These are phyloP conservation scores for Periophthalmodon schlosseri DNA, from an alignment of 2,113 vertebrate species.

Conservation along the genomic window DNA sequence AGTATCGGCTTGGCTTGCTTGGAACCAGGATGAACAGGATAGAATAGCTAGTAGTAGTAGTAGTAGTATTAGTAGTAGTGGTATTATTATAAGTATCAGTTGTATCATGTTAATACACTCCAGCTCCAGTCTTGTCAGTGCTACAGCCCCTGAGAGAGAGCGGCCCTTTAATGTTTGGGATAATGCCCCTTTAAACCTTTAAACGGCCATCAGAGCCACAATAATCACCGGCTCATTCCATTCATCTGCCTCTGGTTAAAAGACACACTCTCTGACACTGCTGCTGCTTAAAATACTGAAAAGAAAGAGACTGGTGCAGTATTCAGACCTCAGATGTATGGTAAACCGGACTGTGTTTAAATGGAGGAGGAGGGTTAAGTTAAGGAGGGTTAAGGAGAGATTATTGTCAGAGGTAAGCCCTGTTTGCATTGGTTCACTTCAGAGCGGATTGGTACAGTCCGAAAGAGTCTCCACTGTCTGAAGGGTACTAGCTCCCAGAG, in stretches of 20 bases:
- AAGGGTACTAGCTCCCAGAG: no score
- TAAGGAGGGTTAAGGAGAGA: no score
- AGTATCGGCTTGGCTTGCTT: neutral
- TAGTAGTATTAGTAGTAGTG: neutral
- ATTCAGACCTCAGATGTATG: no score
- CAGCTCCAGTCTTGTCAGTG: conserved; percentile 10
- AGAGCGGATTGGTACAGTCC: no score
- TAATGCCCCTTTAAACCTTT: conserved; percentile 64
- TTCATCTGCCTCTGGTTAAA: conserved; percentile 62
- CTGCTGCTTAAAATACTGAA: conserved; percentile 1
- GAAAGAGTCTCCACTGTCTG: no score
- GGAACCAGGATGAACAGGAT: neutral
- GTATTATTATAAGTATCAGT: neutral
- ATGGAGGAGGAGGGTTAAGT: no score
- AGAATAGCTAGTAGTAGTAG: neutral
- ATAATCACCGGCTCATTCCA: conserved; percentile 49
- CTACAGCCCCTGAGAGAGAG: conserved; percentile 46
- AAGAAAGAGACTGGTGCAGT: no score
- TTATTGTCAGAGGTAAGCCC: no score
- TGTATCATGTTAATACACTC: neutral
- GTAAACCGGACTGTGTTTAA: no score
- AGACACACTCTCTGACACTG: conserved; percentile 14
- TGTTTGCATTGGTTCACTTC: no score
- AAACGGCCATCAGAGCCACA: conserved; percentile 56
- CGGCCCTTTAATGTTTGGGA: conserved; percentile 48